Base-by-base conservation (phyloP, 2,797 vertebrate species). In the Acanthis flammea region DNA sequence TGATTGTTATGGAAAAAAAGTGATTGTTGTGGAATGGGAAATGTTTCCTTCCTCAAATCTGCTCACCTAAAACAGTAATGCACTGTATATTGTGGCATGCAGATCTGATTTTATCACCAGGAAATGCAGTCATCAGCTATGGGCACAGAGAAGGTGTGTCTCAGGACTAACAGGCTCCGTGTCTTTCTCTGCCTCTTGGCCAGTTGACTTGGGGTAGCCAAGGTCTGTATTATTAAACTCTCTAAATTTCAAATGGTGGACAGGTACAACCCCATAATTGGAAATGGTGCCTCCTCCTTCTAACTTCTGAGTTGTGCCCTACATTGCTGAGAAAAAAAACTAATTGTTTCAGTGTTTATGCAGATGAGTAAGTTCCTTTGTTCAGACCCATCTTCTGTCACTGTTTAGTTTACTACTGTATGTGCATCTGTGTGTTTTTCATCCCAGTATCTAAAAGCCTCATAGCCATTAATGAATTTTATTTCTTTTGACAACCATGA, bases 401-500 rank as follows among this genome's bases (percentile, higher is more conserved):
- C n/a, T 33, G 7, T 41, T 54, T 48, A 12, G 4, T 83, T 86
- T 89, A 53, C 74, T 66, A 10, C 51, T 70, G 1, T 30, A 3
- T 35, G 37, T 76, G 23, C 42, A 79, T 62, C 63, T 18, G 0
- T 30, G 27, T 24, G 27, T 63, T 78, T 86, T 83, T 86, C 62
- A 45, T 62, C 50, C 33, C 17, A 51, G 23, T 63, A 78, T 48
- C 54, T 72, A 54, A 92, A 76, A 82, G 87, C 75, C 72, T 90
- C 55, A 55, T 10, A 85, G 81, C 33, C 55, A 48, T 73, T 82
- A 84, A 75, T 68, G 24, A 44, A 47, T 76, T 79, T 80, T 80
- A 90, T 90, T 95, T 88, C 68, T 93, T 83, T 28, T 67, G 73
- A 83, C 72, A 90, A 41, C 57, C 68, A 63, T 77, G 61, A 77